Evolutionary conservation across 2,113 vertebrate species (phyloP), one percentile per base, ranked within the genome.

Genomic region (Perca flavescens): DNA sequence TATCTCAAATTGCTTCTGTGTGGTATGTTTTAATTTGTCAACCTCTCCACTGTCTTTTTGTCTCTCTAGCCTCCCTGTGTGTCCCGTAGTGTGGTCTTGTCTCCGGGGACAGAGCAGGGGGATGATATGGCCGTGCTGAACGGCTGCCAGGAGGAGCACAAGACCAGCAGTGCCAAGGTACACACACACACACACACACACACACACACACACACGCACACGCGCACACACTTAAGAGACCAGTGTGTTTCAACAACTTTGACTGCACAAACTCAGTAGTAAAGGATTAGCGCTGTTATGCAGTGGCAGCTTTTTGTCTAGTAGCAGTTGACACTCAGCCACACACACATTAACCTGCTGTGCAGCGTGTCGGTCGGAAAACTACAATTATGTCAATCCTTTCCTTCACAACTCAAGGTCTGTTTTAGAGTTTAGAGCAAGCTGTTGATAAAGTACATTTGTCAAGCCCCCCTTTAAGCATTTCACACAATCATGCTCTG

Each of bases 81-180:
- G 78, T 96, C 96, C 6, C 97, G 96, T 70, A 95, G 90, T 85
- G 92, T 91, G 63, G 92, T 91, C 1, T 91, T 96, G 89, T 84
- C 94, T 80, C 88, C 95, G 21, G 93, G 92, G 79, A 89, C 88
- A 10, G 96, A 96, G 91, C 94, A 90, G 79, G 43, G 80, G 7
- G 97, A 97, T 31, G 96, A 96, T 85, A 96, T 95, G 80, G 78
- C 95, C 15, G 93, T 96, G 83, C 96, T 96, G 87, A 98, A 97
- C 22, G 96, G 97, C 89, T 96, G 97, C 94, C 96, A 97, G 86
- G 97, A 97, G 61, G 97, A 99, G 77, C 95, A 94, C 92, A 97
- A 95, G 92, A 92, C 91, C 86, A 94, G 92, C 92, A 95, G 85
- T 89, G 86, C 85, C 0, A 98, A 97, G 97, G 97, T 99, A 94